Conservation (phyloP, 1,140 invertebrate genomes). For the Drosophila kanapiae region DNA sequence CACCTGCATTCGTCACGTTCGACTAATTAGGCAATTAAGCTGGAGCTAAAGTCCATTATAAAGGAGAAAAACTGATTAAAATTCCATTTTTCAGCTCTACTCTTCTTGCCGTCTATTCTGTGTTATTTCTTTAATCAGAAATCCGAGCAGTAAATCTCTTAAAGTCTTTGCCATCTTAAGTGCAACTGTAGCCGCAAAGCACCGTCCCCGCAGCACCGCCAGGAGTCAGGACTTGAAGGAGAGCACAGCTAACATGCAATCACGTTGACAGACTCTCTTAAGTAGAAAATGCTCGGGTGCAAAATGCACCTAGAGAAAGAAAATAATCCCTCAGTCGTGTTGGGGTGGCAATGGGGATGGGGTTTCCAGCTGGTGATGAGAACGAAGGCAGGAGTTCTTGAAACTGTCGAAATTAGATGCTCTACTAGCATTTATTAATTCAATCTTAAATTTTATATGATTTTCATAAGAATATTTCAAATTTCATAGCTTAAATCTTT, state of each 20-base stretch:
- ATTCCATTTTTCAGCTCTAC: background rate
- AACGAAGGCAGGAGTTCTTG: background rate
- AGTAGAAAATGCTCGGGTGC: conserved; percentile 71
- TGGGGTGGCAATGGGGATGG: background rate
- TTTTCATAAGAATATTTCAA: background rate
- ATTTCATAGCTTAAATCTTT: too few relatives aligned
- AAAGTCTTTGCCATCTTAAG: conserved; percentile 34
- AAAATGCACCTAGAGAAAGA: conserved; percentile 70
- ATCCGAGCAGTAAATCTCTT: conserved; percentile 12
- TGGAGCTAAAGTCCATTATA: background rate
- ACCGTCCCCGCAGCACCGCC: conserved; percentile 1
- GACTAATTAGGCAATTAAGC: conserved; percentile 38
- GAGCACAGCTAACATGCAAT: conserved; percentile 69
- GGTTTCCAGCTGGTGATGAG: conserved; percentile 3
- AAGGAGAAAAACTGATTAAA: conserved; percentile 4
- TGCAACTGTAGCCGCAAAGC: conserved; percentile 38
- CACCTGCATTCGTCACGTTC: conserved; percentile 45
- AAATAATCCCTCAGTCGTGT: conserved; percentile 60
- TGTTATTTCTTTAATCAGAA: conserved; percentile 9
- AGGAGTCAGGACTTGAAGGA: conserved; percentile 19
- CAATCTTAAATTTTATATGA: background rate
- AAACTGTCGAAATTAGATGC: background rate
- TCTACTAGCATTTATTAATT: background rate
- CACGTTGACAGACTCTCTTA: conserved; percentile 81
- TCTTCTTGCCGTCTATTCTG: background rate